A percentile compares a stretch with the other conserved stretches of the same genome.
These are phyloP conservation scores for Enhydra lutris DNA, from an alignment of 2,113 vertebrate genomes.

Conservation along the genomic window DNA sequence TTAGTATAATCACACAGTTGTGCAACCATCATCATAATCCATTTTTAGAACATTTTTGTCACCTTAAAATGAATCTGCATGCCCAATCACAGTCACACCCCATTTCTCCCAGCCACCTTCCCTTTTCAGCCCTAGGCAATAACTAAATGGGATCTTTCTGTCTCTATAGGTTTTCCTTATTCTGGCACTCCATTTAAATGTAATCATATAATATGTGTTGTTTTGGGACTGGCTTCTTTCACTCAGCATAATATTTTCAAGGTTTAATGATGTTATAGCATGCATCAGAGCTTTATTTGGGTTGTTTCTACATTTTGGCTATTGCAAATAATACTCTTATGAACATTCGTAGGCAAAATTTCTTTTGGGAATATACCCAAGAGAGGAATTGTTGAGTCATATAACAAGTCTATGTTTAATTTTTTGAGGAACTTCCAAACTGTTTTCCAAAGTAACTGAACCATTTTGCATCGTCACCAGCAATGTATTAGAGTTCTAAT, in stretches of 20 bases:
- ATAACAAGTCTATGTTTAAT: background rate
- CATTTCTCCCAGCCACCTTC: background rate
- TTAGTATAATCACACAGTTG: background rate
- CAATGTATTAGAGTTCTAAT: background rate
- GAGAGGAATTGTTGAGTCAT: background rate
- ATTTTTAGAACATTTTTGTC: background rate
- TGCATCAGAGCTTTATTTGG: background rate
- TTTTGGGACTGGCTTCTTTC: background rate
- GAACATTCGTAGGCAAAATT: background rate
- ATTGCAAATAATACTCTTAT: background rate
- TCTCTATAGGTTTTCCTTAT: background rate
- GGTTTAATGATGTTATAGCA: background rate
- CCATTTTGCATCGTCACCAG: background rate
- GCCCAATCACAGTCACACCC: background rate
- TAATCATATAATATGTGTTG: background rate
- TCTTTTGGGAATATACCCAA: background rate
- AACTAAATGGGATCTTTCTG: background rate
- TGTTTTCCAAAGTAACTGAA: background rate
- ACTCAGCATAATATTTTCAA: background rate
- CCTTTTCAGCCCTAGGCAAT: background rate
- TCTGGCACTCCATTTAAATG: background rate
- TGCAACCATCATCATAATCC: background rate
- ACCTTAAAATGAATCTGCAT: background rate
- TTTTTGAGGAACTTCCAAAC: background rate
- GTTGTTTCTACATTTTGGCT: background rate